A percentile compares a stretch with the other conserved stretches of the same genome.
These are phyloP conservation scores for fruit fly (Drosophila melanogaster) DNA, from an alignment of 1,140 invertebrate genomes.

Conservation along the genomic window Release_6_plus_ISO1_MT NT_037436.4:9025501-9026000, in stretches of 20 bases:
- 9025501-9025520: constrained; percentile 79
- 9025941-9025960: not conserved
- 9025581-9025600: constrained; percentile 72
- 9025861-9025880: no score
- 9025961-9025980: not conserved
- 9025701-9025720: constrained; percentile 83
- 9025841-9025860: no score
- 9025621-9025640: constrained; percentile 48
- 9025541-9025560: constrained; percentile 80
- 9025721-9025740: constrained; percentile 78
- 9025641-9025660: constrained; percentile 32
- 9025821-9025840: not conserved
- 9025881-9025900: no score
- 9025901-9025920: not conserved
- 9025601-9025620: constrained; percentile 4
- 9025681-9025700: constrained; percentile 83
- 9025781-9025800: constrained; percentile 14
- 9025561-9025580: constrained; percentile 76
- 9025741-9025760: constrained; percentile 64
- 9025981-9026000: constrained; percentile 43
- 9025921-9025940: not conserved
- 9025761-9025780: constrained; percentile 78
- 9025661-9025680: constrained; percentile 46
- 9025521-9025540: constrained; percentile 60
- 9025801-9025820: not conserved